Base-by-base conservation (phyloP, 2,797 vertebrate genomes). In the Danio aesculapii region DNA sequence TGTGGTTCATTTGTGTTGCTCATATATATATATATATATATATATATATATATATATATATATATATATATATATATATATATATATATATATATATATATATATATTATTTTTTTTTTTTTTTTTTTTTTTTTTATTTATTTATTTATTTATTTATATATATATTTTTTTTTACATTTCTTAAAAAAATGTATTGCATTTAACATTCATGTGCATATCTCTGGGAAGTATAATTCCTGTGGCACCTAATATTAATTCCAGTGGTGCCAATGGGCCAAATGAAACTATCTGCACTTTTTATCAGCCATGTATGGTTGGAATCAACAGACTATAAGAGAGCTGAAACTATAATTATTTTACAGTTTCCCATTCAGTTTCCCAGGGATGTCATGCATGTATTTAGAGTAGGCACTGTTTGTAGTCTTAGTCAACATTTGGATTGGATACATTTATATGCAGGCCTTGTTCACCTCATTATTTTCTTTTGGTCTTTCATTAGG, bases 281-380 rank as follows among this genome's bases (percentile, higher is more conserved):
- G 30, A 74, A 58, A 67, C 10, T 1, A 19, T 14, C 30, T 84
- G 70, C 73, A 82, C 82, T 78, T 82, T 84, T 84, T 74, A 84
- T 74, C 57, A 78, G 64, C 21, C 44, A 69, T 61, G 3, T 3
- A 1, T 30, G 70, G 55, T 49, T 74, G 66, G 74, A 47, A 66
- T 85, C 70, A 59, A 72, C 13, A 62, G 63, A 62, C 43, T 16
- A 78, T 63, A 46, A 70, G 66, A 84, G 75, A 70, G 59, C n/a
- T 11, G 7, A 49, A 53, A 66, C 11, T 58, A 58, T 59, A 14
- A 4, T 39, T n/a, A n/a, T n/a, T n/a, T n/a, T n/a, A n/a, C n/a
- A 21, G 17, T 55, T 78, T 50, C 10, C 17, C 16, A 14, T 83
- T 78, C 5, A 30, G n/a, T 30, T 30, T 30, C 30, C 1, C 30